Base-by-base conservation (phyloP, 1,140 invertebrate genomes). In the Delia radicum region DNA sequence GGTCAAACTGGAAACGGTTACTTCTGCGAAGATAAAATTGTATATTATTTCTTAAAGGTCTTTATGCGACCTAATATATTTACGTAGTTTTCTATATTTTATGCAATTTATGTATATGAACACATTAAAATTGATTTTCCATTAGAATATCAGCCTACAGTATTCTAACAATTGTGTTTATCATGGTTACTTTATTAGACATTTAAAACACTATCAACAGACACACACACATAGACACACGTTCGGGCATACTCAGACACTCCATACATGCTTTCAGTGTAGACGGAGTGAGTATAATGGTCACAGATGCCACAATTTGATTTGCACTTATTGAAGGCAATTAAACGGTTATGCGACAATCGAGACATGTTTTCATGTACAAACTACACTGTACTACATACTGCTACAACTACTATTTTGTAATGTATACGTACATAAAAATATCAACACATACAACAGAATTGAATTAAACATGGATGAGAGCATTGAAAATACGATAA, bases 261-360 rank as follows among this genome's bases (percentile, higher is more conserved):
- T 42, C 37, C 37, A 42, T 42, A 15, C 2, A 55, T 55, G 48
- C 5, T 26, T 24, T 5, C 6, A 5, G 21, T 33, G 18, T 37
- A 8, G 48, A 21, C 24, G n/a, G 48, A 69, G 65, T 69, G 65
- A 29, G 21, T 46, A 75, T 33, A 31, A 73, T 46, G 69, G 75
- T 65, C 75, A 76, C 75, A 76, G 46, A 73, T 73, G 75, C 69
- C 75, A 73, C 55, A 76, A 76, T 76, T 76, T 73, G 75, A 76
- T 76, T 76, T 76, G 69, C 75, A 76, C 75, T 73, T 76, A 76
- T 76, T 73, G 67, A 62, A 55, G 37, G 71, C 75, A 73, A 76
- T 76, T 76, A 76, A 76, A 73, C 71, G 71, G 67, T 65, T 61
- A 73, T 76, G 75, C 33, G 75, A 33, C 55, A 76, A 61, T 63